Conservation (phyloP, 2,797 vertebrate species). For the Epinephelus awoara region DNA sequence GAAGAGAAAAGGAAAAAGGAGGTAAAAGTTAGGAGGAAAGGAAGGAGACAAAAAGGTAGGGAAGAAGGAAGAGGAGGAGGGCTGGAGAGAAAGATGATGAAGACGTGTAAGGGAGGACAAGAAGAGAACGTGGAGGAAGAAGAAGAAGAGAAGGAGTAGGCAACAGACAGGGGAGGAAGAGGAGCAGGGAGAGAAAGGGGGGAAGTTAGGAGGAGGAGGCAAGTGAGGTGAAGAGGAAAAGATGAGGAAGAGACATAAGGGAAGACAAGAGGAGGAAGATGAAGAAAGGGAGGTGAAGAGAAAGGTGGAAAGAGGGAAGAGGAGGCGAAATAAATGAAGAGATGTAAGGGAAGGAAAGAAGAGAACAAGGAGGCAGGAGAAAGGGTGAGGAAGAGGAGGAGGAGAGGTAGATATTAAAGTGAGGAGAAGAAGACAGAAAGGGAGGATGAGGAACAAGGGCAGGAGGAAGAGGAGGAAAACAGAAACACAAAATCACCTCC, state of each 20-base stretch:
- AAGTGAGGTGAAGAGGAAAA: background rate
- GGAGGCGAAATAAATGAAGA: background rate
- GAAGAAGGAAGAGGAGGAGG: no score
- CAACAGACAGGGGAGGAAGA: background rate
- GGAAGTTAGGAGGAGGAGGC: background rate
- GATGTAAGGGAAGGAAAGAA: background rate
- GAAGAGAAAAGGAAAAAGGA: no score
- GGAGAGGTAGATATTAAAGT: background rate
- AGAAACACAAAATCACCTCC: constrained; percentile 2
- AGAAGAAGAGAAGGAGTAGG: no score
- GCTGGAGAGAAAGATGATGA: no score
- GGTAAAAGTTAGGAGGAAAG: no score
- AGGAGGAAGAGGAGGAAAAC: background rate
- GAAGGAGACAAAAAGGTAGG: no score
- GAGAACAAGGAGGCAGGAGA: background rate
- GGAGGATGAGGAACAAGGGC: background rate
- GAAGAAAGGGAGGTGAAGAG: no score
- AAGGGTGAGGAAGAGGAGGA: background rate
- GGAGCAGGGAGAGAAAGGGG: background rate
- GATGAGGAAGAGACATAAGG: background rate
- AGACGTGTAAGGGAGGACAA: no score
- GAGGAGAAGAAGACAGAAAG: background rate
- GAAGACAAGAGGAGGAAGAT: background rate
- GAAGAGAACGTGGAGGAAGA: background rate
- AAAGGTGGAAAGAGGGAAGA: no score